Percentiles rank a stretch among this genome's conserved stretches.
Evolutionary conservation across 2,797 vertebrate genomes (phyloP).

Genomic region (Tamandua tetradactyla): DNA sequence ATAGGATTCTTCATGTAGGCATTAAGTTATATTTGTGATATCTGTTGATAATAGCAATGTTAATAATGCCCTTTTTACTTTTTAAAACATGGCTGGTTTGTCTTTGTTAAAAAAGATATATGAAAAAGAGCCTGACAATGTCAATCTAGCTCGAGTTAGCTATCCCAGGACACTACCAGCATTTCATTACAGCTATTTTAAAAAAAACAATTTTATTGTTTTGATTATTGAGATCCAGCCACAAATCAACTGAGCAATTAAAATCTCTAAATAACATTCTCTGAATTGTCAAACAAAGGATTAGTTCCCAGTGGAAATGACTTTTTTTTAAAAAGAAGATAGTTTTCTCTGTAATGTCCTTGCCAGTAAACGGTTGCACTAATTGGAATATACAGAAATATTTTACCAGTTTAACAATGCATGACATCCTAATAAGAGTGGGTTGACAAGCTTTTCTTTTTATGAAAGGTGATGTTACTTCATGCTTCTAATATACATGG

Average conservation of each 20-base stretch:
- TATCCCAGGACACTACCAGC: slow-evolving; percentile 83
- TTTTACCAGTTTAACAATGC: slow-evolving; percentile 84
- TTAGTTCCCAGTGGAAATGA: slow-evolving; percentile 87
- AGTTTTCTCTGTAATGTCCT: slow-evolving; percentile 83
- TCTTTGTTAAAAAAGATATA: slow-evolving; percentile 79
- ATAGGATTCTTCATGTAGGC: slow-evolving; percentile 46
- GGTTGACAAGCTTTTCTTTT: slow-evolving; percentile 87
- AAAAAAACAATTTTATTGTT: slow-evolving; percentile 88
- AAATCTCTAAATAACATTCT: slow-evolving; percentile 93
- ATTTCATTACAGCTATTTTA: slow-evolving; percentile 94
- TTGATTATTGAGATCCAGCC: slow-evolving; percentile 91
- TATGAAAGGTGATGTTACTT: slow-evolving; percentile 85
- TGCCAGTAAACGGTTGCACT: slow-evolving; percentile 83
- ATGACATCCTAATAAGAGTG: slow-evolving; percentile 86
- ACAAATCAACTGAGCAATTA: slow-evolving; percentile 95
- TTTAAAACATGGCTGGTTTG: slow-evolving; percentile 47
- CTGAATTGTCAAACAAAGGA: slow-evolving; percentile 89
- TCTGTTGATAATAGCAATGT: slow-evolving; percentile 43
- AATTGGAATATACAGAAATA: slow-evolving; percentile 87
- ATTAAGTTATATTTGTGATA: slow-evolving; percentile 58
- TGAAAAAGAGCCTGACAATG: slow-evolving; percentile 78
- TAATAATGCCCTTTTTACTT: slow-evolving; percentile 51
- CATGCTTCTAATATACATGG: slow-evolving; percentile 19
- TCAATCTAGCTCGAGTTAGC: slow-evolving; percentile 74
- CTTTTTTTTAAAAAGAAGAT: slow-evolving; percentile 88